Base-by-base conservation (phyloP, 2,113 vertebrate species). In the Silurus meridionalis region DNA sequence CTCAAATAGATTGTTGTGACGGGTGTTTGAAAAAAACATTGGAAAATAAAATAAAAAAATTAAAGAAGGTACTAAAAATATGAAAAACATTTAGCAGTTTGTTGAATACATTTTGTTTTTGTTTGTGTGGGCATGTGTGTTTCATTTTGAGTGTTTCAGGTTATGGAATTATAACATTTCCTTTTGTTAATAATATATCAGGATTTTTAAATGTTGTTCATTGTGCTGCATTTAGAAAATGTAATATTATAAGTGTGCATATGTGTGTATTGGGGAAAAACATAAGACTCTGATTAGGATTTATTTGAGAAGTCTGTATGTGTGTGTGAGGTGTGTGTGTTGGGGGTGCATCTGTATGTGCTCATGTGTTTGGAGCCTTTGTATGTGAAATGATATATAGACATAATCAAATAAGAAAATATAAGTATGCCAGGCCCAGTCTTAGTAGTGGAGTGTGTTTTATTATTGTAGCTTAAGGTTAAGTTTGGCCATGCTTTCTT, bases 331-430 rank as follows among this genome's bases (percentile, higher is more conserved):
- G n/a, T 85, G 69, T 55, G n/a, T 86, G 71, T 77, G 48, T 82
- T 37, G 37, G 37, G 37, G 37, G 69, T 61, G 67, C 64, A 48
- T 55, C 55, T 64, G 79, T 60, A 74, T 87, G 81, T 71, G 50
- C 15, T 8, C 14, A 46, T 69, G 74, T 53, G 17, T 64, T 53
- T 85, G 14, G 17, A 58, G 50, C 7, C 19, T 4, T 57, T 84
- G 71, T 85, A 50, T 85, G 80, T 10, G 5, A 93, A 69, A 93
- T 95, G 95, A 95, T 95, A 90, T 95, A 95, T 95, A 92, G 94
- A 94, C 93, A 93, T 93, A 94, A 95, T 95, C 94, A 95, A 91
- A 93, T 88, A 91, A 88, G 90, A 94, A 95, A 95, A 95, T 95
- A 94, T 94, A 93, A 92, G 94, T 92, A 93, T 93, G 91, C 86